These are phyloP conservation scores for Apodemus speciosus DNA, from an alignment of 2,113 vertebrate species.

Conservation along the genomic window DNA sequence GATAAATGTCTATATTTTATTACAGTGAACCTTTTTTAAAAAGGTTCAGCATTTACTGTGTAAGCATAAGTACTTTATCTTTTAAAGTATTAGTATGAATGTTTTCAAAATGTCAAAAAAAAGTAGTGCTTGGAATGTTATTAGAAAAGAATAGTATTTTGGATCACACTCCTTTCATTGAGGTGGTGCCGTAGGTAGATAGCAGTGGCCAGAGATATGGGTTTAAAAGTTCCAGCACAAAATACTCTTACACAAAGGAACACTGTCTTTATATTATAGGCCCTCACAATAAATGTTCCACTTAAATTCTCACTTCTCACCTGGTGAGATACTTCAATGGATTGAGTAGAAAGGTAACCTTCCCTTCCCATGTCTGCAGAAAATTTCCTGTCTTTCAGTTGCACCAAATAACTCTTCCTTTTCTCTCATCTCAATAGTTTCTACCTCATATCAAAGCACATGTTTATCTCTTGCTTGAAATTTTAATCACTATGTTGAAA, in stretches of 20 bases:
- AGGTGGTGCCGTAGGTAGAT: not conserved
- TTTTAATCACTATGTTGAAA: not conserved
- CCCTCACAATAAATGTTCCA: not conserved
- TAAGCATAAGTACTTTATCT: not conserved
- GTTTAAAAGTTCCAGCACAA: not conserved
- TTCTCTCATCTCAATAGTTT: not conserved
- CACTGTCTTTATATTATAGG: no score
- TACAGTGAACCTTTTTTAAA: not conserved
- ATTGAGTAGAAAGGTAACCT: not conserved
- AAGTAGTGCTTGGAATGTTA: not conserved
- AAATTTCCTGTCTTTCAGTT: not conserved
- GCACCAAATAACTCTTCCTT: not conserved
- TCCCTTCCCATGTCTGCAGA: not conserved
- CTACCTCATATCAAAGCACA: not conserved
- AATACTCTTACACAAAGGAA: not conserved
- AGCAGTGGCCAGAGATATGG: not conserved
- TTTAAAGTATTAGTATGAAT: not conserved
- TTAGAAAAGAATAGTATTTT: not conserved
- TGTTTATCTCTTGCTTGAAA: not conserved
- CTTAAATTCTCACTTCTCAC: not conserved
- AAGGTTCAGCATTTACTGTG: not conserved
- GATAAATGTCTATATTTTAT: not conserved
- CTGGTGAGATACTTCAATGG: not conserved
- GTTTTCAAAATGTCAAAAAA: slow-evolving; percentile 32
- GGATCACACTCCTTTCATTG: not conserved